These are phyloP conservation scores for Dusona sp. DNA, from an alignment of 2,888 invertebrate genomes.

Conservation along the genomic window DNA sequence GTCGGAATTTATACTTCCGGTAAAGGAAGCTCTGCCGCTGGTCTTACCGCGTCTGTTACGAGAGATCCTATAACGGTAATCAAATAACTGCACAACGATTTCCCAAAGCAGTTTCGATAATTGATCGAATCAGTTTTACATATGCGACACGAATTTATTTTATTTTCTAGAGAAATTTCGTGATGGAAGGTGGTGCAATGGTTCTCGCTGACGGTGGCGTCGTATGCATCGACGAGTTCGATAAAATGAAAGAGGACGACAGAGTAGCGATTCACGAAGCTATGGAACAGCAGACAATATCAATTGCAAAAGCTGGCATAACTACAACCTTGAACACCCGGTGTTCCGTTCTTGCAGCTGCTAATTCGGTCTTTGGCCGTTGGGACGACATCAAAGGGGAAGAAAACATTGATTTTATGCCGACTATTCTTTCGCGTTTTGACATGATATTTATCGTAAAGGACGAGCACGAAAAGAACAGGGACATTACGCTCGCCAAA, in stretches of 20 bases:
- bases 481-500: conserved; percentile 96
- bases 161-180: conserved; percentile 92
- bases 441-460: conserved; percentile 99
- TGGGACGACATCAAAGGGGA: conserved; percentile 99
- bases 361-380: conserved; percentile 98
- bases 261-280: conserved; percentile 99
- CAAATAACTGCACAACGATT: neutral
- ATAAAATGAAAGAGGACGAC: conserved; percentile 99
- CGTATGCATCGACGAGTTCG: conserved; percentile 99
- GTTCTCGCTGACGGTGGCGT: conserved; percentile 99
- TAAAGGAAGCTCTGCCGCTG: conserved; percentile 99
- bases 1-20: conserved; percentile 99
- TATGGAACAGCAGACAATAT: conserved; percentile 99
- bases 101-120: neutral
- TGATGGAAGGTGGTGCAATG: conserved; percentile 99
- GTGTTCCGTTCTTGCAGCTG: conserved; percentile 99
- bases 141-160: conserved; percentile 52
- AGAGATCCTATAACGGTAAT: conserved; percentile 95
- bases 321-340: conserved; percentile 99
- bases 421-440: conserved; percentile 99
- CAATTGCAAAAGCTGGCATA: conserved; percentile 99
- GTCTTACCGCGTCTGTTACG: conserved; percentile 98
- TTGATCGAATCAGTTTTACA: neutral
- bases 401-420: conserved; percentile 99
- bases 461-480: conserved; percentile 95